Evolutionary conservation across 2,888 invertebrate species (phyloP).

Genomic region (Perizoma affinitatum): DNA sequence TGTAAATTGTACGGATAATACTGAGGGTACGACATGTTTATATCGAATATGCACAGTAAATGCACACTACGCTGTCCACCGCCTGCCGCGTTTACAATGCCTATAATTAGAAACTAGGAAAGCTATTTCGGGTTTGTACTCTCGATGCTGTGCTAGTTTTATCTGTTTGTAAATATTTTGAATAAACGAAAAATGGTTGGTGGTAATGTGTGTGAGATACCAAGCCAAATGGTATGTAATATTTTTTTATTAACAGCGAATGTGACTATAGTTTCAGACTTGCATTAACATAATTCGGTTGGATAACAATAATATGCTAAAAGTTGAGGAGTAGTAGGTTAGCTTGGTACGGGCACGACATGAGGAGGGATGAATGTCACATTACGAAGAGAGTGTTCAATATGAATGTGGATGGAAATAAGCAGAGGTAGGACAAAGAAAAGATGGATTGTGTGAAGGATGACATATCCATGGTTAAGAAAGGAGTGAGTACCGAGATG

Average conservation of each 20-base stretch:
- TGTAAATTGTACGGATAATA: constrained; percentile 58
- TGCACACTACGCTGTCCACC: constrained; percentile 43
- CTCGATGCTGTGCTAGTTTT: constrained; percentile 29
- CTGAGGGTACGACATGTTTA: constrained; percentile 57
- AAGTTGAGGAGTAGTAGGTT: no score
- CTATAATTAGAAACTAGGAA: constrained; percentile 78
- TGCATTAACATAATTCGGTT: constrained; percentile 4
- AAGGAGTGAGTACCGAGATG: no score
- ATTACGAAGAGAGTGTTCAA: no score
- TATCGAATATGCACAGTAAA: background rate
- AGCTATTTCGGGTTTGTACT: constrained; percentile 60
- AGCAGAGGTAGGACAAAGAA: no score
- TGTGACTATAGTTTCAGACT: background rate
- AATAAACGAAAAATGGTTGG: constrained; percentile 35
- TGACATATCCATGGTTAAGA: no score
- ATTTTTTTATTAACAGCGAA: background rate
- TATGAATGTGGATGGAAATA: no score
- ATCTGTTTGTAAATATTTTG: constrained; percentile 29
- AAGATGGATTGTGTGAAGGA: no score
- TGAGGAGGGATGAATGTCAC: no score
- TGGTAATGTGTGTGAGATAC: constrained; percentile 21
- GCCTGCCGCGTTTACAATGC: constrained; percentile 51
- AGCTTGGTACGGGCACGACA: no score
- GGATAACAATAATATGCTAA: constrained; percentile 15
- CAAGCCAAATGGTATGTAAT: constrained; percentile 35